Base-by-base conservation (phyloP, 2,888 invertebrate species). In the Lasius platythorax region DNA sequence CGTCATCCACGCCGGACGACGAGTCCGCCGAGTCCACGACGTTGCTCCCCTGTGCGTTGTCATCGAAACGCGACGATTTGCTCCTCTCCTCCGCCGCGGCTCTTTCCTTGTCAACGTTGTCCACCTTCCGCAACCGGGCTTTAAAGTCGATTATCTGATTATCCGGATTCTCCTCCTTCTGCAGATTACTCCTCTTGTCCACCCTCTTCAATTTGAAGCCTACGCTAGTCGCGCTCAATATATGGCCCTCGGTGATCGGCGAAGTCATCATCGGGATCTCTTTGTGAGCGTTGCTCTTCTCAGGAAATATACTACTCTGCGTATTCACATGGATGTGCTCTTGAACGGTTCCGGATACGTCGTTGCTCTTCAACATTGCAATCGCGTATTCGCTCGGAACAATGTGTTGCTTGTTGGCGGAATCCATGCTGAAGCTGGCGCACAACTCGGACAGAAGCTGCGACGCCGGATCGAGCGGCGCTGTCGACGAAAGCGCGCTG, bases 381-480 rank as follows among this genome's bases (percentile, higher is more conserved):
- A 91, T 92, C 28, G 94, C 93, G 76, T 93, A 93, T 78, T 93
- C 93, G 72, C 94, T 95, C 37, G 92, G 92, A 53, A 85, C 53
- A 70, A 37, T 33, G 18, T 81, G 74, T 46, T 73, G 79, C 56
- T 92, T 96, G 93, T 92, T 96, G 88, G 95, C 91, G 64, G 88
- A 82, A 87, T 97, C 97, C 92, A 97, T 95, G 94, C 97, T 97
- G 92, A 98, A 96, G 92, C 97, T 97, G 95, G 98, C 98, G 73
- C 98, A 98, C 78, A 98, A 96, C 95, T 98, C 98, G 18, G 97
- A 97, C 12, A 98, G 97, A 88, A 98, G 95, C 92, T 98, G 97
- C 74, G 97, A 96, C 15, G 97, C 98, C 0, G 98, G 98, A 95
- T 98, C 98, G 89, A 96, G 94, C 96, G 95, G 93, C 2, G 91